phyloP scores from a whole-genome alignment of 2,888 invertebrate genomes.

The Heliconius cydno region DNA sequence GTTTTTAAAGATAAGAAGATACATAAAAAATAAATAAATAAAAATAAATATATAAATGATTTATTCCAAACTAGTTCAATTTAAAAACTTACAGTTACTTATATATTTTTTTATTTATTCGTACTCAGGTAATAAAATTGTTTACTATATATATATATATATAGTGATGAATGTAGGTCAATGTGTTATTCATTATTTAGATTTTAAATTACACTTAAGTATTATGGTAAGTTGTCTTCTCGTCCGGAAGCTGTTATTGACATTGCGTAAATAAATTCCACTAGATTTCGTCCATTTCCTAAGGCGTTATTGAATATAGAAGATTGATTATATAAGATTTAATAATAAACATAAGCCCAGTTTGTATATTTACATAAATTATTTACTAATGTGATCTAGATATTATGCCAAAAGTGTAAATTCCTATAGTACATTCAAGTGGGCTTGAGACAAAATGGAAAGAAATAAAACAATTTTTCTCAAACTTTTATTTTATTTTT shows the following conservation, averaged over 20 bases:
- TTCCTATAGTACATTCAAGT: too few species aligned
- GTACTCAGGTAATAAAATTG: neutral
- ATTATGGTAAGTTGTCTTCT: conserved; percentile 12
- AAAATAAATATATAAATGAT: too few species aligned
- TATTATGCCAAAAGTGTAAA: too few species aligned
- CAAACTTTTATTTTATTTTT: too few species aligned
- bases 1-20: too few species aligned
- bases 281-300: conserved; percentile 5
- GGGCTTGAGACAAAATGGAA: too few species aligned
- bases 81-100: too few species aligned
- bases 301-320: conserved; percentile 15
- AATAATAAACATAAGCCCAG: neutral
- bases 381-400: too few species aligned
- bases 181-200: conserved; percentile 34
- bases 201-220: conserved; percentile 17
- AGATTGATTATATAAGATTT: neutral
- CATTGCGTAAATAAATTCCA: conserved; percentile 30
- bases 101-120: neutral
- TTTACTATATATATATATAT: neutral
- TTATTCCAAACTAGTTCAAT: too few species aligned
- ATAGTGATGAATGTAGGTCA: conserved; percentile 46
- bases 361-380: neutral
- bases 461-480: too few species aligned
- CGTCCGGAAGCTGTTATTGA: conserved; percentile 28
- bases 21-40: too few species aligned